These are phyloP conservation scores for Andricus curvator DNA, from an alignment of 2,888 invertebrate species.

Conservation along the genomic window DNA sequence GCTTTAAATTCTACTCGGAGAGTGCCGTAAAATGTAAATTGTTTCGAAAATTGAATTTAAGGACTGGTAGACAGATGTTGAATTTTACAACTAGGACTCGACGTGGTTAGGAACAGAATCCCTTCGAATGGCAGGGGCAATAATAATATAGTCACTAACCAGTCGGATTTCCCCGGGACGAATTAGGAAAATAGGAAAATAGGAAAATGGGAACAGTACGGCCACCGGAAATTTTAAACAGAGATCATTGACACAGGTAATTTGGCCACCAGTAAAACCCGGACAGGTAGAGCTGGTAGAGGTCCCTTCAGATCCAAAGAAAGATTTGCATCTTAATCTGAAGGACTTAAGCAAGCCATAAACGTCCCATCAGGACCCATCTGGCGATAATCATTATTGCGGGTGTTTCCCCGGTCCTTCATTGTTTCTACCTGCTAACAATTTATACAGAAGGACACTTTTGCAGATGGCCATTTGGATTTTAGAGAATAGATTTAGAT, in stretches of 20 bases:
- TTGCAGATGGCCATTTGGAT: not conserved
- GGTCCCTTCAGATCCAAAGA: not conserved
- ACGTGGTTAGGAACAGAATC: not conserved
- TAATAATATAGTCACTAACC: not conserved
- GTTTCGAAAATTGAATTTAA: not conserved
- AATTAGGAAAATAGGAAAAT: slow-evolving; percentile 45
- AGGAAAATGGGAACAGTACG: slow-evolving; percentile 50
- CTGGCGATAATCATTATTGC: not conserved
- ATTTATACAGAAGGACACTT: not conserved
- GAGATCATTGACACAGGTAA: not conserved
- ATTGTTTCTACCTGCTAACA: not conserved
- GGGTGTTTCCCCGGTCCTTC: not conserved
- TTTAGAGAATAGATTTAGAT: too few relatives aligned
- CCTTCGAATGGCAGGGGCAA: not conserved
- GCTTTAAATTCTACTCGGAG: too few relatives aligned
- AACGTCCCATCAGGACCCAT: too few relatives aligned
- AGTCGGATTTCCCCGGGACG: slow-evolving; percentile 40
- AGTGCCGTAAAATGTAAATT: not conserved
- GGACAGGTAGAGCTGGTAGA: not conserved
- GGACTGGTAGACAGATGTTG: not conserved
- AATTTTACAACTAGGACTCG: not conserved
- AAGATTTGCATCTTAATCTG: not conserved
- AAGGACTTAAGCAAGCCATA: not conserved
- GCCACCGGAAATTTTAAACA: slow-evolving; percentile 58
- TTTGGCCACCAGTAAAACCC: not conserved